phyloP scores from a whole-genome alignment of 2,113 vertebrate genomes.

The Stegostoma tigrinum region DNA sequence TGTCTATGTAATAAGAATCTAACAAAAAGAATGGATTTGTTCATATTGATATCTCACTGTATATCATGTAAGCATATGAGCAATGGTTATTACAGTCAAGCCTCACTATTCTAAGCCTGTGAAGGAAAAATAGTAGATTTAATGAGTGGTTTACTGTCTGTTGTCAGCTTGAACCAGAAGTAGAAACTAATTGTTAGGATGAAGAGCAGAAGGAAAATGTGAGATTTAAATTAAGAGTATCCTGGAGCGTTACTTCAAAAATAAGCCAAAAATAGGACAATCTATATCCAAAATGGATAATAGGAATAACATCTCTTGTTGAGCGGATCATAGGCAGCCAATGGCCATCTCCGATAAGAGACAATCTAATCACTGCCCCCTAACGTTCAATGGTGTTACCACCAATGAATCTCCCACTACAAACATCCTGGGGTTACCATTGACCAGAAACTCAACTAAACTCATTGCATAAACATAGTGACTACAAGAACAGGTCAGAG shows the following conservation, averaged over 20 bases:
- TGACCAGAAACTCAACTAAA: too few relatives aligned
- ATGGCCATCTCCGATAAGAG: too few relatives aligned
- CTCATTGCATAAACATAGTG: too few relatives aligned
- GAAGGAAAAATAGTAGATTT: neutral
- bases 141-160: neutral
- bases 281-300: neutral
- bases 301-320: neutral
- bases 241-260: neutral
- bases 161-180: neutral
- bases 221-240: neutral
- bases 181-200: neutral
- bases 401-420: too few relatives aligned
- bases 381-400: too few relatives aligned
- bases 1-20: conserved; percentile 45
- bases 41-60: neutral
- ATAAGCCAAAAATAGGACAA: neutral
- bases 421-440: too few relatives aligned
- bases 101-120: neutral
- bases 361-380: too few relatives aligned
- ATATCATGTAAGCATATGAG: neutral
- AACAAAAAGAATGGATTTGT: neutral
- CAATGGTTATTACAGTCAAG: neutral
- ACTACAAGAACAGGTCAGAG: too few relatives aligned
- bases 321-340: too few relatives aligned
- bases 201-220: neutral